These are phyloP conservation scores for Cladopsammia gracilis DNA, from an alignment of 64 coral and sea anemone species.

Conservation along the genomic window DNA sequence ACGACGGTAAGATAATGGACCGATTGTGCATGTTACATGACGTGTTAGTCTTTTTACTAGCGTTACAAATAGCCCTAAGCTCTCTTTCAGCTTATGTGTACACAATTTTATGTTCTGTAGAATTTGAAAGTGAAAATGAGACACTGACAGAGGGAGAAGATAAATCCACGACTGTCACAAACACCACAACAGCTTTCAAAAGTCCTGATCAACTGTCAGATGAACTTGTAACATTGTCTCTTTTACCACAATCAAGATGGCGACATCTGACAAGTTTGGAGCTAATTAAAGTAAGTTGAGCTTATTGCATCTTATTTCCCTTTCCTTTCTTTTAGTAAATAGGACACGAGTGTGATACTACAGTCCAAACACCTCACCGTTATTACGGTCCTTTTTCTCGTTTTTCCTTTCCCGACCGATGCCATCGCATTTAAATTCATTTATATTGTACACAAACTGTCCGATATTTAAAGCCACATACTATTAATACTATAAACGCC, in stretches of 20 bases:
- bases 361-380: too few relatives aligned
- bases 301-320: background rate
- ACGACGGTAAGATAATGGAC: conserved; percentile 45
- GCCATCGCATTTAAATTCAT: too few relatives aligned
- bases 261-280: conserved; percentile 90
- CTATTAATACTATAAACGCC: too few relatives aligned
- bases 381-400: too few relatives aligned
- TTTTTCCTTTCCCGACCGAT: too few relatives aligned
- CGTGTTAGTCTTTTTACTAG: too few relatives aligned
- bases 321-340: background rate
- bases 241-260: conserved; percentile 98
- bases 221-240: conserved; percentile 93
- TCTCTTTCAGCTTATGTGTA: too few relatives aligned
- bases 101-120: background rate
- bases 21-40: background rate
- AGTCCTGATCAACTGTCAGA: conserved; percentile 95
- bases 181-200: conserved; percentile 56
- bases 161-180: background rate
- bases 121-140: conserved; percentile 56
- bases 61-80: too few relatives aligned
- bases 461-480: too few relatives aligned
- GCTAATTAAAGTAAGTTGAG: conserved; percentile 84
- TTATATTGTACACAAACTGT: too few relatives aligned
- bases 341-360: too few relatives aligned
- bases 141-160: background rate